These are phyloP conservation scores for Eristalis tenax DNA, from an alignment of 2,888 invertebrate genomes.

Conservation along the genomic window DNA sequence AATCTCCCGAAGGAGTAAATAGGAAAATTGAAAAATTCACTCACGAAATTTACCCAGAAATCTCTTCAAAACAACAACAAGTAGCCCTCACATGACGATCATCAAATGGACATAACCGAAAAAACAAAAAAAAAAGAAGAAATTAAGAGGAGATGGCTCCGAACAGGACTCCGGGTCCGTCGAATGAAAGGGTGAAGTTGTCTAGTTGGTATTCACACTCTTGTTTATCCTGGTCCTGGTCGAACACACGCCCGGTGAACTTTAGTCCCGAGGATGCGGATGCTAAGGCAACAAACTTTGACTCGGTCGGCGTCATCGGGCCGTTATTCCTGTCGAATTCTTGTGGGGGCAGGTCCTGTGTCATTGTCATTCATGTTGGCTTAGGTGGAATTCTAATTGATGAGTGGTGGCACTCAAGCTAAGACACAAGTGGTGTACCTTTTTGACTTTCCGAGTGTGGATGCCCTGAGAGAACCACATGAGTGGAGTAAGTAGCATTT, in stretches of 20 bases:
- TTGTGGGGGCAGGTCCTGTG: background rate
- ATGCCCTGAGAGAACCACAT: background rate
- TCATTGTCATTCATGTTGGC: constrained; percentile 15
- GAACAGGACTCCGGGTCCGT: background rate
- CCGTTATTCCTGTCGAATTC: background rate
- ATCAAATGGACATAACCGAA: background rate
- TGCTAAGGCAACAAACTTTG: constrained; percentile 4
- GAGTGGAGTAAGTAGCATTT: background rate
- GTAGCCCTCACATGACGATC: constrained; percentile 9
- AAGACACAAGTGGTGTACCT: background rate
- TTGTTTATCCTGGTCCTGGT: background rate
- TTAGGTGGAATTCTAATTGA: constrained; percentile 5
- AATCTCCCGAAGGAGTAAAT: constrained; percentile 54
- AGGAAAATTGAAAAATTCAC: constrained; percentile 63
- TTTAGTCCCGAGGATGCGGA: background rate
- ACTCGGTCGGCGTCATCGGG: background rate
- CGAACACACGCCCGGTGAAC: background rate
- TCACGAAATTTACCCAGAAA: constrained; percentile 48
- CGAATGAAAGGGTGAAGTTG: background rate
- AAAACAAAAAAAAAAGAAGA: constrained; percentile 6
- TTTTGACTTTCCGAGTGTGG: background rate
- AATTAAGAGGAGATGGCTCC: constrained; percentile 5
- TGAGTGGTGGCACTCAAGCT: background rate
- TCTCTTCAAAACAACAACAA: constrained; percentile 35
- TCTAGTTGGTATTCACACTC: background rate